Percentiles rank a stretch among this genome's conserved stretches.
phyloP scores from a whole-genome alignment of 1,140 invertebrate genomes.

The Halictus rubicundus region DNA sequence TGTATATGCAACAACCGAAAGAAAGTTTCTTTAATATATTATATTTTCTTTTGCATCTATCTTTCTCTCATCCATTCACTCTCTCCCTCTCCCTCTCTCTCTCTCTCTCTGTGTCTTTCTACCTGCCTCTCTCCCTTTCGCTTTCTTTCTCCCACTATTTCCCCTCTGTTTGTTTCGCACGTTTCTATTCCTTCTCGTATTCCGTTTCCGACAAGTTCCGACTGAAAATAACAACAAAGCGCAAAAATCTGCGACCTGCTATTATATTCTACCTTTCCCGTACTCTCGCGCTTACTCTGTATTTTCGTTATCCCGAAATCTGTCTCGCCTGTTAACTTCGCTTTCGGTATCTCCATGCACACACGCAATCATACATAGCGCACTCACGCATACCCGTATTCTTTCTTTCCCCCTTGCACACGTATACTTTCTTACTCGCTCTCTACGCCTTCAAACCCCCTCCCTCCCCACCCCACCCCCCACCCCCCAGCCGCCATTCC shows the following conservation, averaged over 20 bases:
- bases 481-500: not conserved
- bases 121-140: not conserved
- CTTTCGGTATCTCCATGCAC: not conserved
- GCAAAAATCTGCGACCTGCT: constrained; percentile 8
- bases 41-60: constrained; percentile 22
- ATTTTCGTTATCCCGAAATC: not conserved
- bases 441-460: too few species aligned
- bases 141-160: constrained; percentile 14
- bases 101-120: too few species aligned
- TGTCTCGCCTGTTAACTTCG: not conserved
- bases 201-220: not conserved
- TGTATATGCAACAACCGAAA: constrained; percentile 32
- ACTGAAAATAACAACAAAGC: constrained; percentile 26
- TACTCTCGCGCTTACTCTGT: not conserved
- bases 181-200: not conserved
- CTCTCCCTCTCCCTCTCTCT: constrained; percentile 11
- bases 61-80: not conserved
- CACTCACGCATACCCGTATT: constrained; percentile 8
- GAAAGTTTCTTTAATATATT: constrained; percentile 21
- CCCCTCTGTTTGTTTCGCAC: not conserved
- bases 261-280: constrained; percentile 15
- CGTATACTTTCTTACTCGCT: constrained; percentile 10
- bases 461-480: not conserved
- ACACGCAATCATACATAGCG: not conserved
- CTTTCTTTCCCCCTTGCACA: not conserved